Conservation (phyloP, 1,140 invertebrate genomes). For the Trissolcus basalis region DNA sequence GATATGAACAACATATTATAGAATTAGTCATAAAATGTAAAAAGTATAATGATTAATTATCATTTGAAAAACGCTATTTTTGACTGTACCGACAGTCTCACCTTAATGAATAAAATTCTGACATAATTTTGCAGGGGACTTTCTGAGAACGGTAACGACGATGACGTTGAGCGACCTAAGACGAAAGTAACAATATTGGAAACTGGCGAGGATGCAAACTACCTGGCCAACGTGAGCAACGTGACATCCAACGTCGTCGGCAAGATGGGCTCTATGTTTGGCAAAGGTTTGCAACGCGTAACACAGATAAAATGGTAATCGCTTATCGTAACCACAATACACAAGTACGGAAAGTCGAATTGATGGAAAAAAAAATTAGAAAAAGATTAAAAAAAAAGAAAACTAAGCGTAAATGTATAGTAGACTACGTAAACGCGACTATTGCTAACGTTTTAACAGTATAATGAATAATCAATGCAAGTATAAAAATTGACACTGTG, state of each 20-base stretch:
- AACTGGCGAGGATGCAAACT: constrained; percentile 81
- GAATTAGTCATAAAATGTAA: too few species aligned
- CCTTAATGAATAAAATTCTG: too few species aligned
- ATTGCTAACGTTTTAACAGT: constrained; percentile 58
- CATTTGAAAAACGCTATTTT: too few species aligned
- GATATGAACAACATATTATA: too few species aligned
- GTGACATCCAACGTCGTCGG: constrained; percentile 86
- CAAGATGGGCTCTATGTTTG: constrained; percentile 87
- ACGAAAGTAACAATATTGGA: constrained; percentile 81
- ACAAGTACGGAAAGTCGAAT: constrained; percentile 28
- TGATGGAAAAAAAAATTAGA: too few species aligned
- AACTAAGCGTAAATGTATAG: constrained; percentile 52
- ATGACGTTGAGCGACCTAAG: constrained; percentile 79
- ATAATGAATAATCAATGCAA: constrained; percentile 55
- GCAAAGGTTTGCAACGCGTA: constrained; percentile 80
- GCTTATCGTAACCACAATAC: constrained; percentile 48
- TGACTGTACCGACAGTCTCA: constrained; percentile 1
- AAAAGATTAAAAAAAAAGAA: constrained; percentile 10
- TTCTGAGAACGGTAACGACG: constrained; percentile 81
- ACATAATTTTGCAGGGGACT: constrained; percentile 69
- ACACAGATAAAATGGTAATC: constrained; percentile 36
- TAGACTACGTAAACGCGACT: constrained; percentile 35
- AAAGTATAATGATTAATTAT: too few species aligned
- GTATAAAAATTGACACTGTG: constrained; percentile 20
- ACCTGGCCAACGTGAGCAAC: constrained; percentile 82